These are phyloP conservation scores for Sternarchorhynchus goeldii DNA, from an alignment of 2,797 vertebrate genomes.

Conservation along the genomic window DNA sequence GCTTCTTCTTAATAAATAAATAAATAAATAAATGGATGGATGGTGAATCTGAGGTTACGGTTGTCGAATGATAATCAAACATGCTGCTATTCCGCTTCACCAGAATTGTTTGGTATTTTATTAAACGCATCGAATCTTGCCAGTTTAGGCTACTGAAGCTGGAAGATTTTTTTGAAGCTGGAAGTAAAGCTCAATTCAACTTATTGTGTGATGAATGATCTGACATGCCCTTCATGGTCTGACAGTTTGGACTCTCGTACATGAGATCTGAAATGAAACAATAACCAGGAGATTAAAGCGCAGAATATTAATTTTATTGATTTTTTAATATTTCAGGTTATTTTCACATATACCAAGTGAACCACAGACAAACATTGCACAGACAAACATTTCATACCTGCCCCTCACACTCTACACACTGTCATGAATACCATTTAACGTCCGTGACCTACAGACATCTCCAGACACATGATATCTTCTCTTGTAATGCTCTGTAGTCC, in stretches of 20 bases:
- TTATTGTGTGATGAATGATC: too few relatives aligned
- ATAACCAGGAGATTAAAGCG: too few relatives aligned
- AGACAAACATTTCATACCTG: too few relatives aligned
- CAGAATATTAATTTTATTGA: too few relatives aligned
- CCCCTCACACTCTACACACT: too few relatives aligned
- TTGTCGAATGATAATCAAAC: conserved; percentile 53
- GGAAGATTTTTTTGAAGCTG: conserved; percentile 5
- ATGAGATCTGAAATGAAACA: too few relatives aligned
- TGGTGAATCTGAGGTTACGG: conserved; percentile 27
- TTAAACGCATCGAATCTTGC: conserved; percentile 46
- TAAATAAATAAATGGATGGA: conserved; percentile 37
- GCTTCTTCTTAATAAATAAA: conserved; percentile 42
- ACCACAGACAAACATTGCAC: too few relatives aligned
- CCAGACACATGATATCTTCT: neutral
- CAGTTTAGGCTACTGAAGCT: conserved; percentile 41
- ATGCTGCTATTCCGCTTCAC: conserved; percentile 49
- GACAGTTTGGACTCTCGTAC: too few relatives aligned
- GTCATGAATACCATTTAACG: neutral
- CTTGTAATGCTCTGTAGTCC: neutral
- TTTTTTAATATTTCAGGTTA: too few relatives aligned
- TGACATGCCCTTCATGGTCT: too few relatives aligned
- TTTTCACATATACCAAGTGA: too few relatives aligned
- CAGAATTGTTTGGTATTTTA: conserved; percentile 57
- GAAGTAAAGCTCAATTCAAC: too few relatives aligned
- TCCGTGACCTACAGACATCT: neutral